Evolutionary conservation across 2,888 invertebrate species (phyloP).

Genomic region (Eupithecia subfuscata): DNA sequence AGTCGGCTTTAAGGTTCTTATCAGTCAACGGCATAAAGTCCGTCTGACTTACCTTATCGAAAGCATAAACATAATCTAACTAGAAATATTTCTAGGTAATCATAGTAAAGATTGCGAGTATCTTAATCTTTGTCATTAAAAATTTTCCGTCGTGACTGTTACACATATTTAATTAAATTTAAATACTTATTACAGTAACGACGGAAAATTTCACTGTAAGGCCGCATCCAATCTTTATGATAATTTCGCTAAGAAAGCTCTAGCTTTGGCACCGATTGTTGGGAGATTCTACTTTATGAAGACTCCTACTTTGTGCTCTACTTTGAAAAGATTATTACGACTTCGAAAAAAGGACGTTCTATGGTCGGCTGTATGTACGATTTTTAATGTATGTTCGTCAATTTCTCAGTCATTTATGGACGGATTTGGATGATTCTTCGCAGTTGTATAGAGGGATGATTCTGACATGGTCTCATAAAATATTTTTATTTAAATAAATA

Average conservation of each 20-base stretch:
- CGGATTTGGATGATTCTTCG: too few species aligned
- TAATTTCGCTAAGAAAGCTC: background rate
- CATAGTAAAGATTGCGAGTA: conserved; percentile 33
- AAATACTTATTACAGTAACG: too few species aligned
- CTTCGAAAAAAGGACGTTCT: too few species aligned
- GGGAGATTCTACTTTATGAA: background rate
- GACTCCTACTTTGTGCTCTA: background rate
- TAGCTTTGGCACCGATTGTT: background rate
- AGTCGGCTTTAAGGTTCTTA: conserved; percentile 19
- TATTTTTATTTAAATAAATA: too few species aligned
- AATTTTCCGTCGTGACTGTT: conserved; percentile 12
- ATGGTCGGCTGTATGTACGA: too few species aligned
- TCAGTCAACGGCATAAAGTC: conserved; percentile 30
- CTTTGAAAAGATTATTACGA: background rate
- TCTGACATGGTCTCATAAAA: too few species aligned
- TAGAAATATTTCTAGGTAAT: conserved; percentile 25
- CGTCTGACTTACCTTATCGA: conserved; percentile 36
- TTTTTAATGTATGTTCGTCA: too few species aligned
- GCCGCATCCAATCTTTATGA: background rate
- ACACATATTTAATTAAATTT: background rate
- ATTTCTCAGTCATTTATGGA: too few species aligned
- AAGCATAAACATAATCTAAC: conserved; percentile 29
- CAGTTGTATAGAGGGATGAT: too few species aligned
- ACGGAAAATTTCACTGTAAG: background rate
- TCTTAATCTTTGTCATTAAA: conserved; percentile 30